These are phyloP conservation scores for Argyresthia goedartella DNA, from an alignment of 2,888 invertebrate genomes.

Conservation along the genomic window DNA sequence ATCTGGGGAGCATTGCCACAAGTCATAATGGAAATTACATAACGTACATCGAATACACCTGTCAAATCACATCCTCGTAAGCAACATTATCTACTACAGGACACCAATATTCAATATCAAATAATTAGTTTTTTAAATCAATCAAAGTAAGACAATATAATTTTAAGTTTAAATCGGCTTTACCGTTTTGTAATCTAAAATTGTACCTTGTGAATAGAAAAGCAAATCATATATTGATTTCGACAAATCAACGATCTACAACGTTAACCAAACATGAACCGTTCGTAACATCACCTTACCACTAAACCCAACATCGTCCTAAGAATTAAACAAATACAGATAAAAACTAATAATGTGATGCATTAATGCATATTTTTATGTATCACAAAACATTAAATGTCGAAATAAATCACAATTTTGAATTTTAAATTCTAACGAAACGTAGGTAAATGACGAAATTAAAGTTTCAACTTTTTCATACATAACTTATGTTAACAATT, in stretches of 20 bases:
- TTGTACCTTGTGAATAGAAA: slow-evolving; percentile 51
- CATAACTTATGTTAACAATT: slow-evolving; percentile 26
- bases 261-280: slow-evolving; percentile 16
- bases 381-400: slow-evolving; percentile 72
- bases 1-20: slow-evolving; percentile 43
- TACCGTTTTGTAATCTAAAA: slow-evolving; percentile 42
- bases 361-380: slow-evolving; percentile 65
- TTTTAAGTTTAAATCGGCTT: slow-evolving; percentile 22
- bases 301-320: slow-evolving; percentile 23
- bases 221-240: slow-evolving; percentile 38
- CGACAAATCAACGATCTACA: background rate
- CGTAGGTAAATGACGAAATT: slow-evolving; percentile 51
- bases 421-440: slow-evolving; percentile 67
- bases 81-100: slow-evolving; percentile 11
- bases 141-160: too few species aligned
- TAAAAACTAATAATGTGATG: slow-evolving; percentile 51
- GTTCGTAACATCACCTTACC: slow-evolving; percentile 26
- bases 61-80: slow-evolving; percentile 46
- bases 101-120: slow-evolving; percentile 5
- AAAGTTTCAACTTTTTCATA: slow-evolving; percentile 20
- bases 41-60: slow-evolving; percentile 56
- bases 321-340: slow-evolving; percentile 33
- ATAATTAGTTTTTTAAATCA: too few species aligned
- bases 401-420: slow-evolving; percentile 71
- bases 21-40: slow-evolving; percentile 34